phyloP scores from a whole-genome alignment of 2,888 invertebrate genomes.

The Scaptomyza parva region DNA sequence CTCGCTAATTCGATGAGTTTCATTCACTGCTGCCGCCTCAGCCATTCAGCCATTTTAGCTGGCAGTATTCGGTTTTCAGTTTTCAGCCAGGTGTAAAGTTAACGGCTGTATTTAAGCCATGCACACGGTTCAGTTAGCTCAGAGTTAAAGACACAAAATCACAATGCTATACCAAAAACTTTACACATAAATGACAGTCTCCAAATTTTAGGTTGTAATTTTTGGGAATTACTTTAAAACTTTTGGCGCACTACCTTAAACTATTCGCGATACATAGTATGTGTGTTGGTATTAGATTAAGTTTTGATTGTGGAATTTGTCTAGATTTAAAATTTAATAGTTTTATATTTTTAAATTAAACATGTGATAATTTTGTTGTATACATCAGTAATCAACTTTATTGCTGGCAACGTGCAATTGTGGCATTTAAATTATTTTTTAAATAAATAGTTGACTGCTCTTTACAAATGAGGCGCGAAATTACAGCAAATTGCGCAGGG shows the following conservation, averaged over 20 bases:
- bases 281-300: background rate
- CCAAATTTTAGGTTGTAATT: background rate
- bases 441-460: conserved; percentile 22
- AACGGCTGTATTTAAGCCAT: conserved; percentile 18
- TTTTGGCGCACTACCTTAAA: background rate
- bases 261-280: background rate
- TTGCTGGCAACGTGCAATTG: background rate
- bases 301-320: too few species aligned
- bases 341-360: too few species aligned
- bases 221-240: background rate
- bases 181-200: conserved; percentile 8
- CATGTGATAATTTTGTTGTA: too few species aligned
- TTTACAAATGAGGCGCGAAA: conserved; percentile 57
- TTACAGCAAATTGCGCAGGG: conserved; percentile 45
- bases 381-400: too few species aligned
- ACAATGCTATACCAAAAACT: conserved; percentile 13
- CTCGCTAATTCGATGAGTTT: conserved; percentile 54
- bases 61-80: conserved; percentile 16
- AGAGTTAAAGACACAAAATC: conserved; percentile 18
- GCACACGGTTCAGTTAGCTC: background rate
- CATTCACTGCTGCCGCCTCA: conserved; percentile 27
- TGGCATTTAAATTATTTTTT: background rate
- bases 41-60: background rate
- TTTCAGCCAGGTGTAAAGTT: conserved; percentile 32
- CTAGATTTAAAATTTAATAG: too few species aligned